phyloP scores from a whole-genome alignment of 2,888 invertebrate species.

The Archips xylosteana region DNA sequence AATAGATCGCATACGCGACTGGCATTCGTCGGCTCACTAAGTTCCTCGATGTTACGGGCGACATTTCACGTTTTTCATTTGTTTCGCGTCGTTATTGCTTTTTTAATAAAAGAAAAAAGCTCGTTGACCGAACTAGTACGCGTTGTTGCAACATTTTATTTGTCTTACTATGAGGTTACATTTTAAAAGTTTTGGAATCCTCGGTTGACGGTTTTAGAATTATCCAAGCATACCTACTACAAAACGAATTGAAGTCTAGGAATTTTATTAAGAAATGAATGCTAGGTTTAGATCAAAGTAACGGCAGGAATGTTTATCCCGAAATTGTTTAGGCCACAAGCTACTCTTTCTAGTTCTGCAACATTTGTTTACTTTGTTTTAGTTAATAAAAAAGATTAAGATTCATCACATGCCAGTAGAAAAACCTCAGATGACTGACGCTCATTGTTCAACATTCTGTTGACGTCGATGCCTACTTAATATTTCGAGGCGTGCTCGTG shows the following conservation, averaged over 20 bases:
- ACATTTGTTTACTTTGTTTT: neutral
- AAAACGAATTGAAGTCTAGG: no score
- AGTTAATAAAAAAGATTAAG: neutral
- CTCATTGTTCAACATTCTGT: slow-evolving; percentile 1
- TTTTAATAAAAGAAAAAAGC: neutral
- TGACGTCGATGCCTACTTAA: slow-evolving; percentile 25
- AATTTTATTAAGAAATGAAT: neutral
- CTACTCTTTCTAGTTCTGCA: neutral
- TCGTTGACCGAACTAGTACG: neutral
- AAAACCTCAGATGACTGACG: slow-evolving; percentile 10
- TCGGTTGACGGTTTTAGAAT: neutral
- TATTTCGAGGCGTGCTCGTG: slow-evolving; percentile 37
- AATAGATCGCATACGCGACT: slow-evolving; percentile 48
- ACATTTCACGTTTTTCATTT: slow-evolving; percentile 30
- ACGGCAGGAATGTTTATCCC: neutral
- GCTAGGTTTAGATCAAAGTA: neutral
- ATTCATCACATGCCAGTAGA: slow-evolving; percentile 1
- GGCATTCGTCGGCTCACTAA: slow-evolving; percentile 26
- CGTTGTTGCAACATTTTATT: neutral
- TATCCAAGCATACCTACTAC: neutral
- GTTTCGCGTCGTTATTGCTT: slow-evolving; percentile 15
- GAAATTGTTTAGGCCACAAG: neutral
- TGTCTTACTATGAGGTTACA: neutral
- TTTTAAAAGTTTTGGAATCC: neutral
- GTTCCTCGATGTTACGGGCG: slow-evolving; percentile 7